A percentile compares a stretch with the other conserved stretches of the same genome.
phyloP scores from a whole-genome alignment of 2,113 vertebrate genomes.

The Emydocephalus ijimae region DNA sequence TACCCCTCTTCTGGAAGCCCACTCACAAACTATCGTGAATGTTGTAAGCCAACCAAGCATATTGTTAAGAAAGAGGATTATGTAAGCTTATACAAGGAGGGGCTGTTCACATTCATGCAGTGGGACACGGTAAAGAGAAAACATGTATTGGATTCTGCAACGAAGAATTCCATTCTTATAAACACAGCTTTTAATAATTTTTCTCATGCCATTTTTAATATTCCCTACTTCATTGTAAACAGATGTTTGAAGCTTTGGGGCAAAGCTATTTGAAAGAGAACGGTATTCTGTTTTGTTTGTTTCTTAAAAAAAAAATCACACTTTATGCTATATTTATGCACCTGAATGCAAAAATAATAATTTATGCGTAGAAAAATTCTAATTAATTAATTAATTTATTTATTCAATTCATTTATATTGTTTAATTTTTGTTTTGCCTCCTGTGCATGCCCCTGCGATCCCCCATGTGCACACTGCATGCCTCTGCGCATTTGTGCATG shows the following conservation, averaged over 20 bases:
- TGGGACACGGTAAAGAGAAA: background rate
- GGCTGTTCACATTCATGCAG: background rate
- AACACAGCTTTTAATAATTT: background rate
- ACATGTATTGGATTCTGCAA: background rate
- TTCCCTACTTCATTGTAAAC: constrained; percentile 5
- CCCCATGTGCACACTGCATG: too few species aligned
- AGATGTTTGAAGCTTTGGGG: background rate
- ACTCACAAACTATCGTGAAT: background rate
- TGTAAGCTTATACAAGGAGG: background rate
- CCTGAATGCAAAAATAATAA: background rate
- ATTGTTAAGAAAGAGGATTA: background rate
- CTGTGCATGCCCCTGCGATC: too few species aligned
- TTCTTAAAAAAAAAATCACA: background rate
- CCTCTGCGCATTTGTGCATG: too few species aligned
- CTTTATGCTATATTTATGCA: background rate
- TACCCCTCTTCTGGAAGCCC: background rate
- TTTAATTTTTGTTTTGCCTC: background rate
- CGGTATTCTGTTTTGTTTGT: background rate
- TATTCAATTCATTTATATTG: background rate
- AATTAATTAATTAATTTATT: background rate
- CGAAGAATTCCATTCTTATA: background rate
- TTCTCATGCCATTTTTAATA: constrained; percentile 1
- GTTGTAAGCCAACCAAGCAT: background rate
- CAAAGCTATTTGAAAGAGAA: background rate
- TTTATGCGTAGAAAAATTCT: background rate